Evolutionary conservation across 2,888 invertebrate species (phyloP), one percentile per base, ranked within the genome.

Genomic region (Hoplodrina blanda): DNA sequence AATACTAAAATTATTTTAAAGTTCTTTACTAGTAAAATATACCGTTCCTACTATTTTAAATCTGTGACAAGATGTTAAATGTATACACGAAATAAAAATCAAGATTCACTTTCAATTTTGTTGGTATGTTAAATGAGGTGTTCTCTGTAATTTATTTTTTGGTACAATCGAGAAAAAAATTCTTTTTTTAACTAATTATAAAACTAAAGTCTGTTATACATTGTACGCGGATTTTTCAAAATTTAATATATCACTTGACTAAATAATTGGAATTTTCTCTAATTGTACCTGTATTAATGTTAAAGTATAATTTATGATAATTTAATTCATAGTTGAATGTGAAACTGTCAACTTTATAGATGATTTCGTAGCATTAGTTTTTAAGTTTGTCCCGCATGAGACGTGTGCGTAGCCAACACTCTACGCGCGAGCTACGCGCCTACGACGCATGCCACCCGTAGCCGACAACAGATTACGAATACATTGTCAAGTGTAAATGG

Each of bases 401-500:
- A 87, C 91, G 91, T 90, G 91, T 88, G 90, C 91, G 90, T 91
- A 92, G 93, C 82, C 88, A 81, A 83, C 80, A 67, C 86, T 85
- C 93, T 92, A 91, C 94, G 93, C 90, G 92, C 89, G 90, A 85
- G 92, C 95, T 94, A 94, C 95, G 94, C 91, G 92, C 90, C 94
- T 94, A 94, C 94, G 91, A 89, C 90, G 89, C 91, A 90, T 81
- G 87, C 85, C 91, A 91, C 87, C 92, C 93, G 95, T 95, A 96
- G 95, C 94, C 91, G 89, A 91, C 95, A 95, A 94, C 96, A 95
- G 96, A 96, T 94, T 92, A 94, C 95, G 94, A 95, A 95, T 95
- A 96, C 95, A 96, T 95, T 96, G 96, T 96, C 96, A 96, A 96
- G 96, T 96, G 96, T 96, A 96, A 96, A 96, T 96, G 96, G 96